Conservation (phyloP, 2,113 vertebrate genomes). For the Serinus canaria region DNA sequence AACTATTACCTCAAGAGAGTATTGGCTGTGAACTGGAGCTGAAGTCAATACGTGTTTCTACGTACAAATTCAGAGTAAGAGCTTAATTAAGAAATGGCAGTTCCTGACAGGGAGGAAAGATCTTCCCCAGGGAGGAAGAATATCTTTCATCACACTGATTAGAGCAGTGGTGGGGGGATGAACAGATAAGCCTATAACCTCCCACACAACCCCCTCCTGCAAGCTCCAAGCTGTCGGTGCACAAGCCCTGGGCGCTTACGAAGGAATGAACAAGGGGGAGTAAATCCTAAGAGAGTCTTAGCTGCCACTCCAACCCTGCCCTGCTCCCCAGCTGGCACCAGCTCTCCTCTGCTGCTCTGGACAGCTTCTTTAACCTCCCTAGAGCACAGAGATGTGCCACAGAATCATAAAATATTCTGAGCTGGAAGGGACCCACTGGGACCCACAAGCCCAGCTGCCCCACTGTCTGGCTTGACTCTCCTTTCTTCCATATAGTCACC, state of each 20-base stretch:
- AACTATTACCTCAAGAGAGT: background rate
- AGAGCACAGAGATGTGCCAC: background rate
- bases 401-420: background rate
- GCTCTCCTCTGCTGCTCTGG: background rate
- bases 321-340: background rate
- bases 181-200: constrained; percentile 3
- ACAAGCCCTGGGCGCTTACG: background rate
- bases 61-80: background rate
- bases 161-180: background rate
- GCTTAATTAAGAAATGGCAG: background rate
- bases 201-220: background rate
- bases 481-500: background rate
- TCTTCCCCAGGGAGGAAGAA: background rate
- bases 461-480: background rate
- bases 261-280: background rate
- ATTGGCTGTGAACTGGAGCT: background rate
- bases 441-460: background rate
- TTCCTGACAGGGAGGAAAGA: background rate
- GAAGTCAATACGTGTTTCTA: accelerated
- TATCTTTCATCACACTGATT: background rate
- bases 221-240: background rate
- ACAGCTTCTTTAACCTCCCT: background rate
- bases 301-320: background rate
- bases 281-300: background rate
- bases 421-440: background rate